Base-by-base conservation (phyloP, 2,888 invertebrate species). In the Diabrotica balteata region DNA sequence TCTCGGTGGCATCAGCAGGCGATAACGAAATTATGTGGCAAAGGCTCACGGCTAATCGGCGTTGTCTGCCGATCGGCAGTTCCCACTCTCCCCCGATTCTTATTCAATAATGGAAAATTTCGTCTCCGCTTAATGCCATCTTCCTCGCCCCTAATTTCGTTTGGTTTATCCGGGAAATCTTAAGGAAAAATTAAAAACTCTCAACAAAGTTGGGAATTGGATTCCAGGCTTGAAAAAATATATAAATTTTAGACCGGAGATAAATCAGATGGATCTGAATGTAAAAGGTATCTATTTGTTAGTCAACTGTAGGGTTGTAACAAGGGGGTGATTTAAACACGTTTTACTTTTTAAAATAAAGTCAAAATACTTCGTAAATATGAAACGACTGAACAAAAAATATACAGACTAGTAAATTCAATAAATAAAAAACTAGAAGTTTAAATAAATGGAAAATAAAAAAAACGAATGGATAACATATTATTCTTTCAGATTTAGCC, bases 111-210 rank as follows among this genome's bases (percentile, higher is more conserved):
- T 55, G 53, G 55, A 47, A 59, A 60, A 69, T 66, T 55, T 51
- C 52, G 59, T 59, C 54, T 59, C 50, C 51, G 51, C 51, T 52
- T 32, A 22, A 8, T 52, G 22, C 55, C 55, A 54, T 54, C 55
- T 60, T 10, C 43, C 50, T 17, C 22, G 50, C 59, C 59, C 59
- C 62, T 68, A 69, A 72, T 69, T 68, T 59, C 60, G 47, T 62
- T 64, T 55, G 51, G 49, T 59, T 58, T 54, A 63, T 59, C 46
- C 55, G 45, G 17, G n/a, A 51, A 53, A 42, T 10, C 59, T 64
- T 58, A 68, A 58, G 61, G 54, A 69, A 72, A 68, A 68, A 72
- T 70, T 72, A 68, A 72, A 70, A 72, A 68, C 59, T 70, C 53
- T 63, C 60, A 59, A 66, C 66, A 57, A 67, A 68, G 66, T 66